A percentile compares a stretch with the other conserved stretches of the same genome.
phyloP scores from a whole-genome alignment of 2,888 invertebrate genomes.

The Troides helena region DNA sequence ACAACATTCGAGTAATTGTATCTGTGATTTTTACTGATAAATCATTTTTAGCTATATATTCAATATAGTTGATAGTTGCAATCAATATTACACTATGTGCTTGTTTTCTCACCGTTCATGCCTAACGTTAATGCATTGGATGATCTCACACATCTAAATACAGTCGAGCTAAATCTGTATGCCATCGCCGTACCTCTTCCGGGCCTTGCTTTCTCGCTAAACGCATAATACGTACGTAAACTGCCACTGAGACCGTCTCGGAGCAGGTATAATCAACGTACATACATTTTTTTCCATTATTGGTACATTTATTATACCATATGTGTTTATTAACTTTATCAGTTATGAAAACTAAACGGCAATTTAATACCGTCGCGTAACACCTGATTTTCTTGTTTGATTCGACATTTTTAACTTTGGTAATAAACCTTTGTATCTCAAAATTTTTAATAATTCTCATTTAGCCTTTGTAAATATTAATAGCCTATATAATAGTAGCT shows the following conservation, averaged over 20 bases:
- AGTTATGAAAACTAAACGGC: slow-evolving; percentile 58
- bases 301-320: background rate
- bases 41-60: slow-evolving; percentile 11
- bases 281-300: slow-evolving; percentile 33
- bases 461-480: slow-evolving; percentile 26
- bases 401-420: background rate
- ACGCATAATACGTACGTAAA: slow-evolving; percentile 70
- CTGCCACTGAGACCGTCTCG: slow-evolving; percentile 61
- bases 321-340: slow-evolving; percentile 54
- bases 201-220: slow-evolving; percentile 69
- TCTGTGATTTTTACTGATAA: slow-evolving; percentile 12
- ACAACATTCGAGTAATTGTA: background rate
- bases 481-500: slow-evolving; percentile 25
- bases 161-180: slow-evolving; percentile 71
- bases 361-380: slow-evolving; percentile 41
- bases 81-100: slow-evolving; percentile 28
- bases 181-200: slow-evolving; percentile 62
- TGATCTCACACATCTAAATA: slow-evolving; percentile 74
- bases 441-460: slow-evolving; percentile 9
- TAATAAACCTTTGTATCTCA: slow-evolving; percentile 8
- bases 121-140: slow-evolving; percentile 52
- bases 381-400: background rate
- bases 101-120: slow-evolving; percentile 34
- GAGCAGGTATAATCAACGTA: slow-evolving; percentile 54
- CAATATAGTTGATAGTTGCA: slow-evolving; percentile 19